Percentiles rank a stretch among this genome's conserved stretches.
These are phyloP conservation scores for Chiroxiphia lanceolata DNA, from an alignment of 2,797 vertebrate species.

Conservation along the genomic window DNA sequence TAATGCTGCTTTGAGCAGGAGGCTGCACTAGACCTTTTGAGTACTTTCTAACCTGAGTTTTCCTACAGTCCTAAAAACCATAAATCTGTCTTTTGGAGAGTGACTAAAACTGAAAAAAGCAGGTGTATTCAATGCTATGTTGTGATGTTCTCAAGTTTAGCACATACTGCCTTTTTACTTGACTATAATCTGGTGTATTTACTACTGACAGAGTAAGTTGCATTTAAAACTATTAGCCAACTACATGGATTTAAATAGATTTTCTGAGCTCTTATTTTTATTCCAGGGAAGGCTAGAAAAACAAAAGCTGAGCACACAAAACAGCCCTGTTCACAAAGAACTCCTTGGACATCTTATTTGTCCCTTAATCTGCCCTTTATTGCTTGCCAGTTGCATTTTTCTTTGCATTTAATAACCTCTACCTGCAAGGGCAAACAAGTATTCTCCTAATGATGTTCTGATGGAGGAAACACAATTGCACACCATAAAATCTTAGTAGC, in stretches of 20 bases:
- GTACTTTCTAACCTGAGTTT: not conserved
- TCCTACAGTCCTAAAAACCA: not conserved
- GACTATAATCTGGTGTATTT: not conserved
- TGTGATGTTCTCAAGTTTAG: not conserved
- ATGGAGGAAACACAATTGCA: slow-evolving; percentile 34
- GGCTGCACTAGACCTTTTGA: not conserved
- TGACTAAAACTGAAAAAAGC: not conserved
- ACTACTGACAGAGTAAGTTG: not conserved
- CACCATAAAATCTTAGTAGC: slow-evolving; percentile 15
- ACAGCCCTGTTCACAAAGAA: not conserved
- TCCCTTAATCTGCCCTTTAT: slow-evolving; percentile 36
- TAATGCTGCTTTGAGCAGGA: not conserved
- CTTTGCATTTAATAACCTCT: slow-evolving; percentile 17
- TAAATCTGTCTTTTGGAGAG: not conserved
- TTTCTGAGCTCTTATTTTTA: not conserved
- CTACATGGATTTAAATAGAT: not conserved
- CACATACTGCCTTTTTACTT: not conserved
- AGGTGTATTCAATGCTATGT: not conserved
- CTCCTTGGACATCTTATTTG: not conserved
- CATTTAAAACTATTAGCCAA: not conserved
- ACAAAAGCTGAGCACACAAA: slow-evolving; percentile 1
- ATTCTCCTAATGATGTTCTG: slow-evolving; percentile 45
- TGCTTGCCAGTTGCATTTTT: slow-evolving; percentile 25
- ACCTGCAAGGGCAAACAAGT: slow-evolving; percentile 44
- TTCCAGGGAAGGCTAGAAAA: not conserved